A percentile compares a stretch with the other conserved stretches of the same genome.
These are phyloP conservation scores for Falco concolor DNA, from an alignment of 2,797 vertebrate genomes.

Conservation along the genomic window DNA sequence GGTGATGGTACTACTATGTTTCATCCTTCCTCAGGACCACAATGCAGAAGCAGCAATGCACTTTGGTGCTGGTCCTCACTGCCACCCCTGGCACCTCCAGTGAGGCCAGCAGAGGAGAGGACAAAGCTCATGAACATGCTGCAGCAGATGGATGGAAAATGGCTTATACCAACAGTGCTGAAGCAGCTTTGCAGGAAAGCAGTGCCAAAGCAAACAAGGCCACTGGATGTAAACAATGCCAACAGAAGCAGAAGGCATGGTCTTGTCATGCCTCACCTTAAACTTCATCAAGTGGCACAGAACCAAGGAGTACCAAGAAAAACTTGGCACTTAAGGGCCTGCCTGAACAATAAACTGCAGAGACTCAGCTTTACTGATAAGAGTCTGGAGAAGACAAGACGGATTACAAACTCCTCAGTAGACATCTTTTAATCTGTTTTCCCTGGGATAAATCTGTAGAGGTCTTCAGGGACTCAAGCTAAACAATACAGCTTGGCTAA, in stretches of 20 bases:
- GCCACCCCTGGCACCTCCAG: not conserved
- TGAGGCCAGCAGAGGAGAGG: not conserved
- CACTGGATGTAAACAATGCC: not conserved
- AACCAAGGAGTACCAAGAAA: not conserved
- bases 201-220: not conserved
- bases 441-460: not conserved
- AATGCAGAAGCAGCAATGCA: not conserved
- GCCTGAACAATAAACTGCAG: not conserved
- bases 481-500: not conserved
- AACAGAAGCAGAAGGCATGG: not conserved
- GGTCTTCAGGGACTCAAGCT: conserved; percentile 1
- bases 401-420: not conserved
- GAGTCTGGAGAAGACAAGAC: not conserved
- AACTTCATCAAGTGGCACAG: not conserved
- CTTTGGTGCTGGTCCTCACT: not conserved
- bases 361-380: not conserved
- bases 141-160: not conserved
- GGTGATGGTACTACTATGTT: not conserved
- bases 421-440: not conserved
- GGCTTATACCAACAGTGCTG: not conserved
- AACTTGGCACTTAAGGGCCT: not conserved
- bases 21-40: not conserved
- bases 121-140: not conserved
- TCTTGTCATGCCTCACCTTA: not conserved
- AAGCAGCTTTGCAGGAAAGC: not conserved